A percentile compares a stretch with the other conserved stretches of the same genome.
Evolutionary conservation across 2,113 vertebrate species (phyloP).

Genomic region (Apodemus sylvaticus): DNA sequence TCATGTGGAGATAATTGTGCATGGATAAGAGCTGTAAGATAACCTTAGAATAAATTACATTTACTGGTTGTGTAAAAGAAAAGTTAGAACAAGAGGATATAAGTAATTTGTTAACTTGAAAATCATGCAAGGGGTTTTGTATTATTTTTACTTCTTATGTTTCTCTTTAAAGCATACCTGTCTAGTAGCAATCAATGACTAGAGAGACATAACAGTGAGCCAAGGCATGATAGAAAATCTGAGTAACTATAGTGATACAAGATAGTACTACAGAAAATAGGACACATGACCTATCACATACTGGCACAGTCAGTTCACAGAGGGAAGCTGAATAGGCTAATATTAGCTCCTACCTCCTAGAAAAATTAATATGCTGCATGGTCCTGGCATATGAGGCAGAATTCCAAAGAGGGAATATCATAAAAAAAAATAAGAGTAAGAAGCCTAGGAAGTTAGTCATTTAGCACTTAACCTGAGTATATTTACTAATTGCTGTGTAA

Average conservation of each 20-base stretch:
- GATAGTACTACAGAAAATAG: background rate
- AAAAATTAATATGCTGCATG: background rate
- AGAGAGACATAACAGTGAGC: background rate
- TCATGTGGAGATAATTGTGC: background rate
- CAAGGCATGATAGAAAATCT: background rate
- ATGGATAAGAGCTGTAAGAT: background rate
- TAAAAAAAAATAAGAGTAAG: background rate
- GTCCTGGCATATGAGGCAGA: background rate
- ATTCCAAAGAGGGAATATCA: background rate
- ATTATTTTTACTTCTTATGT: background rate
- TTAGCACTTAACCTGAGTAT: background rate
- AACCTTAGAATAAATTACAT: background rate
- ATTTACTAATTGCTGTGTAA: background rate
- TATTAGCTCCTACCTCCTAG: background rate
- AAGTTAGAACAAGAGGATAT: background rate
- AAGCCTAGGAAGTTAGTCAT: background rate
- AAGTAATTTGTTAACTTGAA: slow-evolving; percentile 37
- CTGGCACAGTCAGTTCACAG: background rate
- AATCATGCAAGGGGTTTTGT: background rate
- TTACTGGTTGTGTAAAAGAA: background rate
- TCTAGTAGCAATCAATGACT: background rate
- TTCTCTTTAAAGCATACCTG: background rate
- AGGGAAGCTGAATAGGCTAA: background rate
- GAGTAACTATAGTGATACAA: background rate
- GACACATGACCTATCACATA: background rate